Conservation (phyloP, 2,797 vertebrate genomes). For the Ctenochaetus hawaiiensis region DNA sequence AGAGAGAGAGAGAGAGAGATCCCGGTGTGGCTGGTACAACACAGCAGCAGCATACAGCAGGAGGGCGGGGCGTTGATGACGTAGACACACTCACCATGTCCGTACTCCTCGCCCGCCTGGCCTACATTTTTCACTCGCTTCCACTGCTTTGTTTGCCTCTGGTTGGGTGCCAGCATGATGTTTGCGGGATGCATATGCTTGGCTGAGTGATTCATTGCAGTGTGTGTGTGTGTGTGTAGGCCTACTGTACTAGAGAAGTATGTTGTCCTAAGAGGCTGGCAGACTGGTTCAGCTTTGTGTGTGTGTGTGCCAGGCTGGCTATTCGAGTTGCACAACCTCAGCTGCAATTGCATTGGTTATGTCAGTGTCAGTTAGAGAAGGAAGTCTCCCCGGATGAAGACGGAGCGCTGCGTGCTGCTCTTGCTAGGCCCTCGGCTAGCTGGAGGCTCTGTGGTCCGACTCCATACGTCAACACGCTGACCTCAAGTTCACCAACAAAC, state of each 20-base stretch:
- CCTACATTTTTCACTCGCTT: conserved; percentile 77
- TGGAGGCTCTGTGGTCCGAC: conserved; percentile 49
- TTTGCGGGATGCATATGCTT: conserved; percentile 80
- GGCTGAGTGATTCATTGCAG: conserved; percentile 75
- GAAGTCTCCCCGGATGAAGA: conserved; percentile 56
- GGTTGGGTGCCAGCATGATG: conserved; percentile 74
- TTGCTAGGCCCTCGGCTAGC: conserved; percentile 31
- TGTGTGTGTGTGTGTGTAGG: conserved; percentile 38
- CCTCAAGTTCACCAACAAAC: conserved; percentile 44
- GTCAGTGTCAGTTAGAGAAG: conserved; percentile 68
- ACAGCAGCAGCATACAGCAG: conserved; percentile 39
- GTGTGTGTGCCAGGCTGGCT: conserved; percentile 37
- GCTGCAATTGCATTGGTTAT: conserved; percentile 67
- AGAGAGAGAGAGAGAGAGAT: conserved; percentile 20
- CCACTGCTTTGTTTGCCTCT: conserved; percentile 77
- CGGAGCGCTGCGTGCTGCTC: conserved; percentile 33
- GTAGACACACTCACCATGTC: conserved; percentile 52
- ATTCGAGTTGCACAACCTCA: conserved; percentile 70
- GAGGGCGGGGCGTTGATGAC: conserved; percentile 50
- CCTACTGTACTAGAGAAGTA: conserved; percentile 59
- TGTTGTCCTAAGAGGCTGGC: conserved; percentile 53
- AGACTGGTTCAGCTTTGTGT: conserved; percentile 48
- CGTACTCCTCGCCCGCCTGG: conserved; percentile 58
- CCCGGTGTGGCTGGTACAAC: conserved; percentile 49
- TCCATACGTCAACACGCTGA: conserved; percentile 55